A percentile compares a stretch with the other conserved stretches of the same genome.
Evolutionary conservation across 1,140 invertebrate genomes (phyloP).

Genomic region (Dufourea novaeangliae): DNA sequence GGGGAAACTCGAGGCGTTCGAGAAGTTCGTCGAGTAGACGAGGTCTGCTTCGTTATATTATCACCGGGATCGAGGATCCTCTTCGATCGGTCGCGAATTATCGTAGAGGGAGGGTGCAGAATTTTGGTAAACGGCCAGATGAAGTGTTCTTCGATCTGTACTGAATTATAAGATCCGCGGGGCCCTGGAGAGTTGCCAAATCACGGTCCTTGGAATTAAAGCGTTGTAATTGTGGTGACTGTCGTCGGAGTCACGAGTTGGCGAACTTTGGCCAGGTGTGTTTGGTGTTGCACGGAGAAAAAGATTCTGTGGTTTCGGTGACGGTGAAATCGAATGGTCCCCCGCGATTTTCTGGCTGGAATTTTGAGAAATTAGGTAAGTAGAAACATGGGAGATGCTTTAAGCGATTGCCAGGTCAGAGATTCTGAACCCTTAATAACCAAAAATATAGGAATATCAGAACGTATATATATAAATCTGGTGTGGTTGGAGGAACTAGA

Average conservation of each 20-base stretch:
- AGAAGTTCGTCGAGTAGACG: too few species aligned
- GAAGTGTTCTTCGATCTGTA: neutral
- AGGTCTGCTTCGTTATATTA: too few species aligned
- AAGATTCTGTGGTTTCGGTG: neutral
- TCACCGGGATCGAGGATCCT: neutral
- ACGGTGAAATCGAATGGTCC: too few species aligned
- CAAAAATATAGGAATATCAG: too few species aligned
- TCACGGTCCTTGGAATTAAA: neutral
- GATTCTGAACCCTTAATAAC: too few species aligned
- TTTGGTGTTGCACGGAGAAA: too few species aligned
- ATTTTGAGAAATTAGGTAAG: too few species aligned
- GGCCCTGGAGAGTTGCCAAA: neutral
- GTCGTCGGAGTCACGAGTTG: neutral
- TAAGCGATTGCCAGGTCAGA: too few species aligned
- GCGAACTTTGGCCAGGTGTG: neutral
- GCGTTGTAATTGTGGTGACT: neutral
- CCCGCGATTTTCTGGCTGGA: too few species aligned
- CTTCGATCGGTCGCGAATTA: neutral
- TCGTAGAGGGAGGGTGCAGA: neutral
- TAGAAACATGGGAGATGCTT: too few species aligned
- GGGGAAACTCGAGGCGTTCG: neutral
- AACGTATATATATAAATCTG: too few species aligned
- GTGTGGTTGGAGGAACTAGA: too few species aligned
- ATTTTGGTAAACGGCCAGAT: neutral
- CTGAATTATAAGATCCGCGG: neutral